These are phyloP conservation scores for Tokudaia muenninki DNA, from an alignment of 2,797 vertebrate genomes.

Conservation along the genomic window DNA sequence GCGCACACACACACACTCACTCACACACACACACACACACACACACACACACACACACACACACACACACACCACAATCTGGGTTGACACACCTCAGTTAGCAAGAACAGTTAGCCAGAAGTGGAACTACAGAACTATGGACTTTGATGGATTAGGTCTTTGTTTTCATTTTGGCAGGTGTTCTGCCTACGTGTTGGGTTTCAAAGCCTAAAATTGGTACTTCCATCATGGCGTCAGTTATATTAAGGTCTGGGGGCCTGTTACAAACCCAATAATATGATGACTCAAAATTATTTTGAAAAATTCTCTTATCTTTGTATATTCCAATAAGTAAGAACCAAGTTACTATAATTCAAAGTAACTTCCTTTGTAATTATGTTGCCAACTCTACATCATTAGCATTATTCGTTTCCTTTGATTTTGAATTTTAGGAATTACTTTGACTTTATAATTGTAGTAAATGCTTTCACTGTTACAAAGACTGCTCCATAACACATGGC, in stretches of 20 bases:
- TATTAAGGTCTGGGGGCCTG: background rate
- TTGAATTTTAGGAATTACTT: constrained; percentile 29
- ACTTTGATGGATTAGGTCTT: background rate
- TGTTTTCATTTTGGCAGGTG: background rate
- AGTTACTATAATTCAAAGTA: constrained; percentile 6
- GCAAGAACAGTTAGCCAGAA: background rate
- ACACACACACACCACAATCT: background rate
- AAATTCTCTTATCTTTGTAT: background rate
- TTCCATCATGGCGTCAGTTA: background rate
- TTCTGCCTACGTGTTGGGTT: background rate
- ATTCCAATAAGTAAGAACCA: background rate
- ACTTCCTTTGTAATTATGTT: background rate
- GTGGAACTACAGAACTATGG: background rate
- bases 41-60: too few species aligned
- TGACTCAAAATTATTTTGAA: background rate
- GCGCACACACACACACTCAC: too few species aligned
- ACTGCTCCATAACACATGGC: background rate
- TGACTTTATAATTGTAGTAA: constrained; percentile 27
- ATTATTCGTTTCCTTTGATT: constrained; percentile 9
- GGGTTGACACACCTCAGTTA: background rate
- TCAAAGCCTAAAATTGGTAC: background rate
- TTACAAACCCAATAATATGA: background rate
- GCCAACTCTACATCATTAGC: background rate
- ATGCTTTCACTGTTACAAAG: background rate
- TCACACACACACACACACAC: too few species aligned